These are phyloP conservation scores for Ciconia stormi DNA, from an alignment of 2,113 vertebrate genomes.

Conservation along the genomic window DNA sequence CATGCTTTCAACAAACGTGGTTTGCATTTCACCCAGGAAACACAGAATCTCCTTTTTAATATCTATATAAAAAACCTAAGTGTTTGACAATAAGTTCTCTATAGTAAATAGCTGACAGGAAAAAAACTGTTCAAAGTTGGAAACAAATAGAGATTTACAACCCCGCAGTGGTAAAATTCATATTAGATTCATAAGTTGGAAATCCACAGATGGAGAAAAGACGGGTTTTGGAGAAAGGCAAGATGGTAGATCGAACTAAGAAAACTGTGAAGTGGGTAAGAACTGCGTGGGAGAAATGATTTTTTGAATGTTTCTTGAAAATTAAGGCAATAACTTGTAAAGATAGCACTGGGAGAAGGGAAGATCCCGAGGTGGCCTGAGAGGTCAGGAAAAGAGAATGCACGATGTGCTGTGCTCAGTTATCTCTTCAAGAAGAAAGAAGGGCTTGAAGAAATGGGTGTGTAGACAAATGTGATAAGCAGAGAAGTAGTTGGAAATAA, in stretches of 20 bases:
- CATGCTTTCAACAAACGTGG: neutral
- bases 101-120: neutral
- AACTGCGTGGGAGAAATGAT: neutral
- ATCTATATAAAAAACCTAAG: slow-evolving; percentile 21
- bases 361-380: neutral
- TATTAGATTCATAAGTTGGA: neutral
- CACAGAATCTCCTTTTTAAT: slow-evolving; percentile 27
- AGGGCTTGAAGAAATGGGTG: neutral
- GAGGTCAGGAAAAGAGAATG: neutral
- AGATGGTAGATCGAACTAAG: neutral
- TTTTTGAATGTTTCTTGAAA: neutral
- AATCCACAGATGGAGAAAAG: neutral
- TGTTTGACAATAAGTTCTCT: slow-evolving; percentile 15
- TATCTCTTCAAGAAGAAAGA: neutral
- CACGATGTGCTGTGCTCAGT: neutral
- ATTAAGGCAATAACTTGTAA: neutral
- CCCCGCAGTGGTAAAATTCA: neutral
- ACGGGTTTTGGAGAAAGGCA: neutral
- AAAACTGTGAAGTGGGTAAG: neutral
- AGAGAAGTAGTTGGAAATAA: neutral
- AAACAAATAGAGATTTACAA: slow-evolving; percentile 3
- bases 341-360: neutral
- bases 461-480: neutral
- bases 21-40: slow-evolving; percentile 53
- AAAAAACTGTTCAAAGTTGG: neutral